phyloP scores from a whole-genome alignment of 2,888 invertebrate genomes.

The Drosophila hamatofila region DNA sequence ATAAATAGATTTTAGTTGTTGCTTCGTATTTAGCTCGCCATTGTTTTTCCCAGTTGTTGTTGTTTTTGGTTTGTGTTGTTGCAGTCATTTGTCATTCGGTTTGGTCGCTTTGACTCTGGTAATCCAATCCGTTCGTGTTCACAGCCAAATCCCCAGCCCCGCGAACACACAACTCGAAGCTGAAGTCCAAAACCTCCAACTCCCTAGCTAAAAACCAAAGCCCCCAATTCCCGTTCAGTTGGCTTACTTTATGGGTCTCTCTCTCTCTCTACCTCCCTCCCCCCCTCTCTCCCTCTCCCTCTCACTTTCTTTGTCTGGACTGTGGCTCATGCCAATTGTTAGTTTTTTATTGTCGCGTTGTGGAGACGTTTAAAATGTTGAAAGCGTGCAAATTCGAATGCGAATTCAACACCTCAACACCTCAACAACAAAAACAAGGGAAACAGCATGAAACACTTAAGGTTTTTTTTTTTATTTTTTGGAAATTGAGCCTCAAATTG shows the following conservation, averaged over 20 bases:
- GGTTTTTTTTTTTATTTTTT: conserved; percentile 39
- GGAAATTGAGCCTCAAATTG: conserved; percentile 74
- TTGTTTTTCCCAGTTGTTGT: conserved; percentile 27
- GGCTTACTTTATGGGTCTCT: conserved; percentile 19
- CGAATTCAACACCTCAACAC: conserved; percentile 76
- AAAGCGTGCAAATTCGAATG: conserved; percentile 79
- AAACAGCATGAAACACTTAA: conserved; percentile 51
- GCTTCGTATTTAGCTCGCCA: conserved; percentile 42
- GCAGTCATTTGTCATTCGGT: conserved; percentile 70
- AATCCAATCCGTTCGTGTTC: conserved; percentile 61
- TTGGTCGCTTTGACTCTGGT: conserved; percentile 54
- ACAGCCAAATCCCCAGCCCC: conserved; percentile 22
- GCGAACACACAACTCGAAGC: background rate
- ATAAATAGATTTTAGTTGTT: conserved; percentile 51
- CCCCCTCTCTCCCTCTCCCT: background rate
- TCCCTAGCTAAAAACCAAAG: conserved; percentile 1
- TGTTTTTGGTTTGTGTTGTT: conserved; percentile 33
- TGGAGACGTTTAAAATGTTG: conserved; percentile 65
- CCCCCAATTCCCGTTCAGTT: conserved; percentile 17
- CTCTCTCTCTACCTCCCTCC: background rate
- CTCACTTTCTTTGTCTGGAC: conserved; percentile 17
- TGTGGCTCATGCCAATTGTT: conserved; percentile 75
- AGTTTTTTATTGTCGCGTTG: conserved; percentile 57
- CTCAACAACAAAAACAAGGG: conserved; percentile 4
- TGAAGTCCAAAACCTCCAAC: background rate